Evolutionary conservation across 2,797 vertebrate genomes (phyloP).

Genomic region (Cyprinella venusta): DNA sequence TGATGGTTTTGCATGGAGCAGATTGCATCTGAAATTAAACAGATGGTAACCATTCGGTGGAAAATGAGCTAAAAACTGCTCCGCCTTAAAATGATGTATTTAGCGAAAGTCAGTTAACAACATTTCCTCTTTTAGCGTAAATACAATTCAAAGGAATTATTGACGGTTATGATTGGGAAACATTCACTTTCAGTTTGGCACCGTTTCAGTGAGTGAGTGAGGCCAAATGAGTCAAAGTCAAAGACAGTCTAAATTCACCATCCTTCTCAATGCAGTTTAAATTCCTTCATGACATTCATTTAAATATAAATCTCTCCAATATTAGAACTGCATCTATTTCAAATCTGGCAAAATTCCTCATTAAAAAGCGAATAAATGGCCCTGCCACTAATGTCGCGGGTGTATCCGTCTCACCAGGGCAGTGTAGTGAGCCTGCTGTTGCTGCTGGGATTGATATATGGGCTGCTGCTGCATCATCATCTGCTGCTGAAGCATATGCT

Average conservation of each 20-base stretch:
- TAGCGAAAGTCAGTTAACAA: slow-evolving; percentile 68
- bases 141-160: slow-evolving; percentile 70
- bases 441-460: slow-evolving; percentile 81
- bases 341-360: background rate
- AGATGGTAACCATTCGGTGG: slow-evolving; percentile 79
- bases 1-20: slow-evolving; percentile 72
- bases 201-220: slow-evolving; percentile 32
- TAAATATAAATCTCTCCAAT: background rate
- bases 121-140: slow-evolving; percentile 70
- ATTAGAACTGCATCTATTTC: background rate
- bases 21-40: slow-evolving; percentile 82
- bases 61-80: slow-evolving; percentile 74
- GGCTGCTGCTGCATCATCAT: slow-evolving; percentile 83
- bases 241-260: slow-evolving; percentile 39
- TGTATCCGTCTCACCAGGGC: slow-evolving; percentile 81
- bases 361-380: background rate
- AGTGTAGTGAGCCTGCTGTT: slow-evolving; percentile 84
- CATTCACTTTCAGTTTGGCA: slow-evolving; percentile 73
- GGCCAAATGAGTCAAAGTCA: slow-evolving; percentile 55
- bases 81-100: slow-evolving; percentile 69
- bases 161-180: slow-evolving; percentile 58
- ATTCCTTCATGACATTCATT: background rate
- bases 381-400: slow-evolving; percentile 14
- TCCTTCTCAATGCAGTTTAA: background rate
- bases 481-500: slow-evolving; percentile 85